Percentiles rank a stretch among this genome's conserved stretches.
phyloP scores from a whole-genome alignment of 2,888 invertebrate species.

The Drosophila heteroneura region DNA sequence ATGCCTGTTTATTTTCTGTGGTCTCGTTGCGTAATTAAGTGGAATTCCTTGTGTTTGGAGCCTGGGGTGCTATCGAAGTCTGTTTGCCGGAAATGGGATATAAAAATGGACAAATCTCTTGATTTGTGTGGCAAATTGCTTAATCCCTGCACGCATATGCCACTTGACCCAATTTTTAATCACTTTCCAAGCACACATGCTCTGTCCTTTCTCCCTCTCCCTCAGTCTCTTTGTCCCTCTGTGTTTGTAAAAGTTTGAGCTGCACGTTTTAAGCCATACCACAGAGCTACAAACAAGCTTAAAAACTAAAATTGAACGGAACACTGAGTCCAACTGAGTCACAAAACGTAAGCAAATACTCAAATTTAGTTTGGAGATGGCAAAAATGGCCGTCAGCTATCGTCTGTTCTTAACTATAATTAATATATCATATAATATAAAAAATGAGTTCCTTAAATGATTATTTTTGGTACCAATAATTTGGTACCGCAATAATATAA shows the following conservation, averaged over 20 bases:
- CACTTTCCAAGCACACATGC: slow-evolving; percentile 74
- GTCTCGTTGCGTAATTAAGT: slow-evolving; percentile 50
- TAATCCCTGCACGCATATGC: slow-evolving; percentile 78
- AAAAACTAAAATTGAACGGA: slow-evolving; percentile 42
- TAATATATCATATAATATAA: background rate
- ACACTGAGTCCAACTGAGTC: slow-evolving; percentile 13
- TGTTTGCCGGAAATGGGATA: slow-evolving; percentile 23
- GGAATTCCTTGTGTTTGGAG: slow-evolving; percentile 28
- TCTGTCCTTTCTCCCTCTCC: slow-evolving; percentile 8
- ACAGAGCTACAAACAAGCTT: slow-evolving; percentile 58
- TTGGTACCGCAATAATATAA: background rate
- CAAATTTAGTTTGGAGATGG: slow-evolving; percentile 39
- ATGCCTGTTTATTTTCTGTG: slow-evolving; percentile 50
- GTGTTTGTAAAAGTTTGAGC: slow-evolving; percentile 61
- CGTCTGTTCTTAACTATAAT: background rate
- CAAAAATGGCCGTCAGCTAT: slow-evolving; percentile 1
- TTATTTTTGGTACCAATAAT: too few species aligned
- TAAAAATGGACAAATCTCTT: slow-evolving; percentile 72
- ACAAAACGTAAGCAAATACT: slow-evolving; percentile 46
- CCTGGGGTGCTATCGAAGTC: background rate
- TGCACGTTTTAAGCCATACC: slow-evolving; percentile 74
- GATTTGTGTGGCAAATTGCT: slow-evolving; percentile 80
- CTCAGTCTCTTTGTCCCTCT: slow-evolving; percentile 7
- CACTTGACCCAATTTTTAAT: slow-evolving; percentile 83
- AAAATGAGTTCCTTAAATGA: background rate